Evolutionary conservation across 2,113 vertebrate genomes (phyloP), one percentile per base, ranked within the genome.

Genomic region (Phalacrocorax brasilianus): DNA sequence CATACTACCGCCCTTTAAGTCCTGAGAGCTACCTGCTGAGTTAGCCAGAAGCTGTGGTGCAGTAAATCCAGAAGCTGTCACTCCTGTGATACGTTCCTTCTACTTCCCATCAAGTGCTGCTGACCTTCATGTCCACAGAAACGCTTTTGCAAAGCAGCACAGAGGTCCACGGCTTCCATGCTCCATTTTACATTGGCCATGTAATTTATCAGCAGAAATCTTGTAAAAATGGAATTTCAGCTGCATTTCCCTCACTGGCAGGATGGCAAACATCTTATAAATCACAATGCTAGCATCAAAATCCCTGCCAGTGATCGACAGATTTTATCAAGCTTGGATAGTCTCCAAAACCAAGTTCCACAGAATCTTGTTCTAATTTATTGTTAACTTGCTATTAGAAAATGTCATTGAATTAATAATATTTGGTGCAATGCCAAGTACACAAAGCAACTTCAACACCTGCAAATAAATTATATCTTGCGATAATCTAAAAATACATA

Each of bases 341-440:
- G 33, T 26, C 33, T 92, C 72, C 67, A 63, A 72, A 94, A 78
- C 22, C 66, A 88, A 86, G 49, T 47, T 96, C 52, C 66, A 93
- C n/a, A 53, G 24, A 80, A 62, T 42, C 66, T 66, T 88, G 53
- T 82, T 96, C 90, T 91, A 83, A 92, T 95, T 93, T 84, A 86
- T 92, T 96, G 91, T 73, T 93, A 94, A 91, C 47, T 77, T 82
- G 38, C 45, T 58, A 68, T 88, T 90, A 66, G 75, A 95, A 95
- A 94, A 74, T 59, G 9, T 24, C 47, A 92, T 53, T 95, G 88
- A 95, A 90, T 9, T 16, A 90, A 79, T 40, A 91, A 40, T 81
- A 78, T 65, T 59, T 81, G 45, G 66, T 66, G 67, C 27, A 70
- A 81, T 70, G 45, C 75, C 63, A 81, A 72, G 38, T 47, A 91